phyloP scores from a whole-genome alignment of 2,888 invertebrate genomes.

The Petrophora chlorosata region DNA sequence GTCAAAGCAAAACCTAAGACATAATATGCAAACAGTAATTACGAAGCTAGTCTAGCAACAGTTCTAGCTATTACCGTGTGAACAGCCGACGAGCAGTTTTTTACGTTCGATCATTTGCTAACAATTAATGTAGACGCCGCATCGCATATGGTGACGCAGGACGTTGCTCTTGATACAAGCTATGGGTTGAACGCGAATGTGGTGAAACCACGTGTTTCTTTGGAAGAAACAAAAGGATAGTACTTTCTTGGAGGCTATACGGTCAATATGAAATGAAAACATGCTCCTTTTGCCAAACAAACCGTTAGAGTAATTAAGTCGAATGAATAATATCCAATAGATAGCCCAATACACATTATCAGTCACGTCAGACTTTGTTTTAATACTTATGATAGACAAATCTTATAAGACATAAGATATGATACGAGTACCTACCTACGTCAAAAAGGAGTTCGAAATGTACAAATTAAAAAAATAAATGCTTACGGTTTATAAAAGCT shows the following conservation, averaged over 20 bases:
- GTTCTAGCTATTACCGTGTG: slow-evolving; percentile 56
- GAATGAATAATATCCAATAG: too few relatives aligned
- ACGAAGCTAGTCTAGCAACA: slow-evolving; percentile 27
- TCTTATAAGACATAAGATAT: too few relatives aligned
- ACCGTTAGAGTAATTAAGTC: too few relatives aligned
- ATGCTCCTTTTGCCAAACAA: too few relatives aligned
- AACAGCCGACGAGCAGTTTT: slow-evolving; percentile 53
- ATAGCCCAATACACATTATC: too few relatives aligned
- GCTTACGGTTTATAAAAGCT: too few relatives aligned
- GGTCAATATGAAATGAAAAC: too few relatives aligned
- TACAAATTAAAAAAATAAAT: too few relatives aligned
- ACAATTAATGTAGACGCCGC: slow-evolving; percentile 62
- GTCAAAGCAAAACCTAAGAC: background rate
- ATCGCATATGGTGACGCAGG: slow-evolving; percentile 51
- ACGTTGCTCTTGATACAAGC: slow-evolving; percentile 46
- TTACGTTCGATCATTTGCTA: slow-evolving; percentile 63
- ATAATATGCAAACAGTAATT: slow-evolving; percentile 27
- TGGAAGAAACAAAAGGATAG: background rate
- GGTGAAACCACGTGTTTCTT: slow-evolving; percentile 4
- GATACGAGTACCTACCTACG: too few relatives aligned
- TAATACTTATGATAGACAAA: too few relatives aligned
- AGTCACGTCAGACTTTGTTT: too few relatives aligned
- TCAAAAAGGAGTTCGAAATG: too few relatives aligned
- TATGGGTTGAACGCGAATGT: slow-evolving; percentile 38
- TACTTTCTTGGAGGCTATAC: slow-evolving; percentile 1